Evolutionary conservation across 2,113 vertebrate genomes (phyloP), one percentile per base, ranked within the genome.

Genomic region (Thalassoma bifasciatum): DNA sequence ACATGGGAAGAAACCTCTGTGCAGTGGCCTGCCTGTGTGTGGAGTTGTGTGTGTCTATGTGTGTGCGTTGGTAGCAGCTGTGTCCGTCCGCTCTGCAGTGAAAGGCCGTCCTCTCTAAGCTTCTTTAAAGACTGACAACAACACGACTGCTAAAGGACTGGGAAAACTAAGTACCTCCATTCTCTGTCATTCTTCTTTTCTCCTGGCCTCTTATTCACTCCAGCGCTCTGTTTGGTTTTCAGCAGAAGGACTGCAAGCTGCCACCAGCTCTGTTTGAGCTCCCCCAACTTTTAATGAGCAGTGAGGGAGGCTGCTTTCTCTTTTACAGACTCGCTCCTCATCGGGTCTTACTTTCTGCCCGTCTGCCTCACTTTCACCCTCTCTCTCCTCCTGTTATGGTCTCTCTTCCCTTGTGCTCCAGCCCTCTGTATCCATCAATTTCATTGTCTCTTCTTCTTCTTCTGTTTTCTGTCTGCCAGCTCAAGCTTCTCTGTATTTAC

Each of bases 261-360:
- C 91, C 88, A 71, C 88, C 88, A 53, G 74, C 84, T 83, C 81
- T 92, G 89, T 92, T 92, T 92, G 89, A 89, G 61, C 88, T 89
- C 84, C 87, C 86, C 81, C 88, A 88, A 80, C 89, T 87, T 88
- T 91, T 89, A 91, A 91, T 92, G 88, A 92, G 84, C 75, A 84
- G 8, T 56, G 49, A 77, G 83, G 64, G 78, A 83, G 56, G 74
- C 56, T 21, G 51, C 72, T 81, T 78, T 86, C 59, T 76, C 71
- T 47, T 72, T 57, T 62, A 75, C 83, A 40, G 65, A 81, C 76
- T 61, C 1, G 42, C 77, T 84, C 67, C 82, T 84, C 51, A 79
- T 88, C 68, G 71, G 7, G 21, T 60, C 72, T 69, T 72, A 72
- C 76, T 77, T 49, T 84, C 72, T 14, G 17, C 72, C 56, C 3